These are phyloP conservation scores for Thecocarcelia acutangulata DNA, from an alignment of 2,888 invertebrate species.

Conservation along the genomic window DNA sequence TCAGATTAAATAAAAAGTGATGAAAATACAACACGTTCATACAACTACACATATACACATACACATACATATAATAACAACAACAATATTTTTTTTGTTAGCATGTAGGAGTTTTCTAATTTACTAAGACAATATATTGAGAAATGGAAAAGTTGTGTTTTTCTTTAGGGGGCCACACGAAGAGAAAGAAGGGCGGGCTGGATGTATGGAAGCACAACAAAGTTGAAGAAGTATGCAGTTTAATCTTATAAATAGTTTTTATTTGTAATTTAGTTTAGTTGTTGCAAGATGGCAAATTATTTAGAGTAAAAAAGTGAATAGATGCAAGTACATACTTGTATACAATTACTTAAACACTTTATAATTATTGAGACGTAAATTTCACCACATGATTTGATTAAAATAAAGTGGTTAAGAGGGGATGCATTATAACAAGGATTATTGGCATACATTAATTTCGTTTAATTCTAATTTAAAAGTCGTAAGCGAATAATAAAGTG, in stretches of 20 bases:
- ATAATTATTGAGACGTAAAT: constrained; percentile 44
- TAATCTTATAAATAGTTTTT: constrained; percentile 60
- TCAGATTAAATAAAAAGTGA: constrained; percentile 69
- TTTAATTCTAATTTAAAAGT: neutral
- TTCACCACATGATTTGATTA: neutral
- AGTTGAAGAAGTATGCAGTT: constrained; percentile 39
- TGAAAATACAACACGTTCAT: constrained; percentile 58
- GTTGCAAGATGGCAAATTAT: neutral
- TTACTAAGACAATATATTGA: constrained; percentile 24
- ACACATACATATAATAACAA: neutral
- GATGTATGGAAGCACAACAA: neutral
- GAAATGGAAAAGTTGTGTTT: constrained; percentile 52
- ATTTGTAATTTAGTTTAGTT: constrained; percentile 44
- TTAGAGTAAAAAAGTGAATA: neutral
- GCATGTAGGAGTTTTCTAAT: constrained; percentile 51
- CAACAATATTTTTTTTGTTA: constrained; percentile 11
- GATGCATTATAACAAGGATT: no score
- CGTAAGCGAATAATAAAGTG: neutral
- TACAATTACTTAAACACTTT: constrained; percentile 59
- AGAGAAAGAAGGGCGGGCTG: neutral
- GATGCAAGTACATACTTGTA: constrained; percentile 31
- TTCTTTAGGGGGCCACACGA: neutral
- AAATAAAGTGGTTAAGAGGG: neutral
- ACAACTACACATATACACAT: constrained; percentile 1
- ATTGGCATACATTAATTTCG: no score